Conservation (phyloP, 2,888 invertebrate species). For the Kryphioiulus occultus region DNA sequence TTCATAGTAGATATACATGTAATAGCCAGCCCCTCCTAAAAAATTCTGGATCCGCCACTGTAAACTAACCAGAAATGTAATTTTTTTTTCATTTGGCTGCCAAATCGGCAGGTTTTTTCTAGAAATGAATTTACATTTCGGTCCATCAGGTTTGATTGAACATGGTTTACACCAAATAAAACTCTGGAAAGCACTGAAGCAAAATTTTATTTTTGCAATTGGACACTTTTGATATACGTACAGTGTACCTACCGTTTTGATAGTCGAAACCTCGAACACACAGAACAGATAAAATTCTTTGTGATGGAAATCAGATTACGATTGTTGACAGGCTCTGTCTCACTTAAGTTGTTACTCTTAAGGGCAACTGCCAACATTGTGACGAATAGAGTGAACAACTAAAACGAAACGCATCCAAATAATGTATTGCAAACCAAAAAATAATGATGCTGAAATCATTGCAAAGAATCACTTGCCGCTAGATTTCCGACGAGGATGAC, state of each 20-base stretch:
- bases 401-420: background rate
- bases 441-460: background rate
- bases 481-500: background rate
- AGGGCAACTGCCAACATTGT: background rate
- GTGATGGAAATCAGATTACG: background rate
- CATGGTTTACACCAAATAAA: too few species aligned
- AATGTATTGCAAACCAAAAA: background rate
- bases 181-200: too few species aligned
- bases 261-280: background rate
- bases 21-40: too few species aligned
- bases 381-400: background rate
- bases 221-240: too few species aligned
- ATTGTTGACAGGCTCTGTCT: background rate
- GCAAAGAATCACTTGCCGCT: background rate
- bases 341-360: background rate
- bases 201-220: too few species aligned
- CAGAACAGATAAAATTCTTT: background rate
- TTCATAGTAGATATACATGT: too few species aligned
- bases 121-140: too few species aligned
- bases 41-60: too few species aligned
- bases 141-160: too few species aligned
- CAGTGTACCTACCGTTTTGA: background rate
- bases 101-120: too few species aligned
- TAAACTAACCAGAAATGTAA: too few species aligned
- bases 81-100: too few species aligned